These are phyloP conservation scores for Auanema sp. DNA, from an alignment of 2,888 invertebrate species.

Conservation along the genomic window DNA sequence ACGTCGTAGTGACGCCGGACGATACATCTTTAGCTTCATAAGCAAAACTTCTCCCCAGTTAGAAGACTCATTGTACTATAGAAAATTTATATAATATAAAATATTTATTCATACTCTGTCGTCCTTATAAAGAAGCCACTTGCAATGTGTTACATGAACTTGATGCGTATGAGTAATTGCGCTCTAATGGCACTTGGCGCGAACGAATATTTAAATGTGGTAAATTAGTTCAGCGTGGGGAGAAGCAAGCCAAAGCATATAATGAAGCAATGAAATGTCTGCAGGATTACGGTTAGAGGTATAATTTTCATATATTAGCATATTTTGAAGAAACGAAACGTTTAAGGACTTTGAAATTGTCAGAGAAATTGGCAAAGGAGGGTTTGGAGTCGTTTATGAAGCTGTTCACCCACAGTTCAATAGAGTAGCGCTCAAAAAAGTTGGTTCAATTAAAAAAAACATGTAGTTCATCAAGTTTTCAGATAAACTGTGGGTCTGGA, in stretches of 20 bases:
- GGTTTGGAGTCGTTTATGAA: conserved; percentile 38
- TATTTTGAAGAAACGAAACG: neutral
- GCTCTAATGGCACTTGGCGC: neutral
- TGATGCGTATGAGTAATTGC: neutral
- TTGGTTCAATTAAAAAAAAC: conserved; percentile 3
- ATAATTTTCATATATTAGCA: neutral
- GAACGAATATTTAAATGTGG: neutral
- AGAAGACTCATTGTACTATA: too few relatives aligned
- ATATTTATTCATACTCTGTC: too few relatives aligned
- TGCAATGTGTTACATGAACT: neutral
- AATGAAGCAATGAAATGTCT: conserved; percentile 5
- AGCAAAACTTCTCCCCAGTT: too few relatives aligned
- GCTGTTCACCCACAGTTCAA: conserved; percentile 29
- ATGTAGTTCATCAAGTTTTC: neutral
- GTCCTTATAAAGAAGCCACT: too few relatives aligned
- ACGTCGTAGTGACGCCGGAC: too few relatives aligned
- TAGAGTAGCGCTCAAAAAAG: conserved; percentile 42
- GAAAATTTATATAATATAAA: too few relatives aligned
- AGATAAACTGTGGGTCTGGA: conserved; percentile 19
- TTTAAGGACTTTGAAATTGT: conserved; percentile 24
- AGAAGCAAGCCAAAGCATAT: too few relatives aligned
- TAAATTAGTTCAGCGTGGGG: too few relatives aligned
- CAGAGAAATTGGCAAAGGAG: conserved; percentile 33
- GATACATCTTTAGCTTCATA: neutral
- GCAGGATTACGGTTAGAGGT: conserved; percentile 13